Base-by-base conservation (phyloP, 1,140 invertebrate species). In the Helicoverpa zea region DNA sequence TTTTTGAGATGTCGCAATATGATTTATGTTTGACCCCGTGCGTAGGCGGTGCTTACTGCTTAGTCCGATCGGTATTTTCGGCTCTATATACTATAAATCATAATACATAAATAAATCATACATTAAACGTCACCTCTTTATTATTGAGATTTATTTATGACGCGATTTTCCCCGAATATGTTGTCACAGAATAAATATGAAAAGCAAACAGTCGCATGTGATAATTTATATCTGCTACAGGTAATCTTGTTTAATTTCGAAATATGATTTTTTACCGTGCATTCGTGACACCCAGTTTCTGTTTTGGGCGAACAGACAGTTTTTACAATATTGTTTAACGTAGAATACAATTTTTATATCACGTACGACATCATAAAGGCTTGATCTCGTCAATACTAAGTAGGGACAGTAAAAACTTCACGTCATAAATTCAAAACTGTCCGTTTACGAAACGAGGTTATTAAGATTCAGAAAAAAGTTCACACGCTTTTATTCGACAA, bases 1-100 rank as follows among this genome's bases (percentile, higher is more conserved):
- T 94, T 94, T 95, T 95, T 95, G 92, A 94, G 89, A 92, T 94
- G 94, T 95, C 94, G 86, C 91, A 88, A 83, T 90, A 95, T 95
- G 92, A 94, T 95, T 94, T 94, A 93, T 89, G 56, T 78, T 70
- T 91, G 89, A 90, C 88, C 90, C 86, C 81, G 86, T 75, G 90
- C 87, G 94, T 94, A 90, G 94, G 94, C 94, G 92, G 89, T 90
- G 79, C 82, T 83, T 78, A 83, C 70, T 80, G 92, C 91, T 94
- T 93, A 94, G 92, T 83, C 87, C 90, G 90, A 92, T 94, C 91
- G 91, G 92, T 88, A 93, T 94, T 94, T 83, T 89, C 83, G 87
- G 87, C 77, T 82, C 84, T 85, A 85, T 66, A 85, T 79, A 81
- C 79, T 43, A 80, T 84, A 87, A 88, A 88, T 88, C 87, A 88